Conservation (phyloP, 2,797 vertebrate genomes). For the Eulemur mongoz region DNA sequence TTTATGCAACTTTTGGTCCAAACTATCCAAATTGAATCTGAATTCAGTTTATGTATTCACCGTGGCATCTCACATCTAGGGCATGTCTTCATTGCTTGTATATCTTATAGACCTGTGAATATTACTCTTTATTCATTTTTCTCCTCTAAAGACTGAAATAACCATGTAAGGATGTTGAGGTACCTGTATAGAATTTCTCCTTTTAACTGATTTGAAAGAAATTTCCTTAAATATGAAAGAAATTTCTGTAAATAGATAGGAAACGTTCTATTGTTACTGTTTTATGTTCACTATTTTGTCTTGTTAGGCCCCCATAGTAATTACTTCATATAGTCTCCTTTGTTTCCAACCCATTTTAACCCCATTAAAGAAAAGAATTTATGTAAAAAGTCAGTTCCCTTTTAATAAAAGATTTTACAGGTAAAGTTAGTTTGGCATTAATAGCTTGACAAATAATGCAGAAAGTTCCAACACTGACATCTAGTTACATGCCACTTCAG, state of each 20-base stretch:
- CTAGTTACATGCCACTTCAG: not conserved
- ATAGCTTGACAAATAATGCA: not conserved
- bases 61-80: not conserved
- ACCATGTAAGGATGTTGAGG: not conserved
- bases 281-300: not conserved
- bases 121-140: not conserved
- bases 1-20: not conserved
- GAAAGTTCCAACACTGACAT: conserved; percentile 14
- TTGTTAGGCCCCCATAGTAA: not conserved
- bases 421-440: conserved; percentile 42
- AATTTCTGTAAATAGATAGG: not conserved
- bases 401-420: conserved; percentile 22
- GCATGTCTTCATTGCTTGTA: not conserved
- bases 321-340: conserved; percentile 14
- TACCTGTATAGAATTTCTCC: not conserved
- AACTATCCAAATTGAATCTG: not conserved
- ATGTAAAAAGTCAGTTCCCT: not conserved
- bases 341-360: not conserved
- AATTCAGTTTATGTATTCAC: not conserved
- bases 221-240: not conserved
- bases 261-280: not conserved
- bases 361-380: not conserved
- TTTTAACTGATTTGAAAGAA: not conserved
- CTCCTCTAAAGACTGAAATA: not conserved
- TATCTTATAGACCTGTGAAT: not conserved